Base-by-base conservation (phyloP, 2,888 invertebrate genomes). In the Drosophila sordidapex region DNA sequence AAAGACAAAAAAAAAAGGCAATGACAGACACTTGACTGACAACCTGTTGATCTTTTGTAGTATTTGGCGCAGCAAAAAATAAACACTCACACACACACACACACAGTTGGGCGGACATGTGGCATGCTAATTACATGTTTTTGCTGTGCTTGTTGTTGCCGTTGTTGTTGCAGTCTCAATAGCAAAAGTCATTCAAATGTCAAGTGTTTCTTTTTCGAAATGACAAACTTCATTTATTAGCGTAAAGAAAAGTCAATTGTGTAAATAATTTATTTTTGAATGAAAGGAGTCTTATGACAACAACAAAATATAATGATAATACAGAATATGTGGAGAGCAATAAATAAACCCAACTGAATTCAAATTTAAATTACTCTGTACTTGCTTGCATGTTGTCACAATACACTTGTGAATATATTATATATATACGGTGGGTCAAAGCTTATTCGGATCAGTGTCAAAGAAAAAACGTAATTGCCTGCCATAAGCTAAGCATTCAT, bases 11-110 rank as follows among this genome's bases (percentile, higher is more conserved):
- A 48, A 43, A 57, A 52, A 63, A 60, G 79, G 49, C 58, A 61
- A 61, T 54, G 61, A 46, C 68, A 76, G 72, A 62, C 76, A 76
- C 81, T 81, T 79, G 79, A 76, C 79, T 69, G 77, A 72, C 81
- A 79, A 81, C 81, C 81, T 81, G 81, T 76, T 81, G 81, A 81
- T 75, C 81, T 76, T 72, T 81, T 76, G 72, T 78, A 56, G 70
- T 74, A 69, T 78, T 76, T 73, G 64, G 60, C 75, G 29, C 38
- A 51, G 57, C 53, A 51, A 57, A 64, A 61, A 70, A 66, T n/a
- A 71, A 29, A 48, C 18, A 56, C 25, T 65, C 31, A 51, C 33
- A 54, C 48, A 58, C 36, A 60, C 21, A 59, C 25, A 48, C 10
- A n/a, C 29, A 66, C 15, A 29, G 40, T 53, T 51, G 64, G 69